Conservation (phyloP, 2,113 vertebrate species). For the Circaetus cinerascens region DNA sequence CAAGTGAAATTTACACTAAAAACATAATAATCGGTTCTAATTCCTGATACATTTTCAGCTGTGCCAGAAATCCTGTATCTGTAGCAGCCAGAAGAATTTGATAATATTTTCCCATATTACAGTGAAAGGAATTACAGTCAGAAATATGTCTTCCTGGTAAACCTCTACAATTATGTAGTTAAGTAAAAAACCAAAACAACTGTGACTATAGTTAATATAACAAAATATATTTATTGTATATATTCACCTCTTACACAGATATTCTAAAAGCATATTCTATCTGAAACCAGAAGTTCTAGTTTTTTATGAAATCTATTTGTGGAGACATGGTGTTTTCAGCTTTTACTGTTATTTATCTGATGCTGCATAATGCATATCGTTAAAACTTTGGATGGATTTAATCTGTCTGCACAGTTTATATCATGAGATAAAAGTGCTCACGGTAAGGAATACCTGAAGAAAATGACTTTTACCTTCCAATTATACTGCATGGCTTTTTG, state of each 20-base stretch:
- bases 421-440: background rate
- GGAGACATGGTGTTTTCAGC: background rate
- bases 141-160: background rate
- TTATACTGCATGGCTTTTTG: background rate
- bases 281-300: slow-evolving; percentile 34
- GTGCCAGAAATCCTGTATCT: background rate
- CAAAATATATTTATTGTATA: background rate
- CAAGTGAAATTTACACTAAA: background rate
- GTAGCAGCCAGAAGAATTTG: background rate
- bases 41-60: background rate
- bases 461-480: background rate
- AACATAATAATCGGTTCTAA: background rate
- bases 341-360: background rate
- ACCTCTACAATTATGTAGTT: background rate
- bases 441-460: background rate
- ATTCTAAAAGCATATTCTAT: background rate
- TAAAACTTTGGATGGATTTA: background rate
- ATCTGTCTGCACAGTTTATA: background rate
- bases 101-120: background rate
- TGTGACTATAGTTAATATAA: background rate
- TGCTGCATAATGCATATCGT: background rate
- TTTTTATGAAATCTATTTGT: slow-evolving; percentile 23
- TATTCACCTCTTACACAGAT: slow-evolving; percentile 14
- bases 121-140: background rate
- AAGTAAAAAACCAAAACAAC: background rate